Percentiles rank a stretch among this genome's conserved stretches.
Evolutionary conservation across 1,140 invertebrate species (phyloP).

Genomic region (Mamestra configurata): DNA sequence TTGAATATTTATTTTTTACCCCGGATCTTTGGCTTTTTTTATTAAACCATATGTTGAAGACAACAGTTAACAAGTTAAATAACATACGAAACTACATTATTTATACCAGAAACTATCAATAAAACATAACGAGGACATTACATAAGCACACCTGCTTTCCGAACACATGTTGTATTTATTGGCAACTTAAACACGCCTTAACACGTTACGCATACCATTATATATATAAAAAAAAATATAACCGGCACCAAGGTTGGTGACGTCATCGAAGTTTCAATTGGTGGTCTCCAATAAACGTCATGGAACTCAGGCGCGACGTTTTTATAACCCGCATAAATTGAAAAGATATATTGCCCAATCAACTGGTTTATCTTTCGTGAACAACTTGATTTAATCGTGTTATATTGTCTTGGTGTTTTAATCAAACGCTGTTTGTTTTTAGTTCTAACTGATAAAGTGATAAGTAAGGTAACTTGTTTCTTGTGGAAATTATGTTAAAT

Average conservation of each 20-base stretch:
- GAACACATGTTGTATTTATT: conserved; percentile 35
- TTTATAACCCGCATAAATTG: conserved; percentile 53
- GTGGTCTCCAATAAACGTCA: conserved; percentile 45
- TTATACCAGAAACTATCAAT: conserved; percentile 20
- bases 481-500: conserved; percentile 20
- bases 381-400: conserved; percentile 47
- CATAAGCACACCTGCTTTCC: conserved; percentile 36
- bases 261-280: conserved; percentile 49
- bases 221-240: conserved; percentile 18
- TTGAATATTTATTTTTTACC: not conserved
- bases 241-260: conserved; percentile 36
- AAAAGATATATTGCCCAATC: conserved; percentile 47
- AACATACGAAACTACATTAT: conserved; percentile 18
- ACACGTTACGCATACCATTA: conserved; percentile 41
- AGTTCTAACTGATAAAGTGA: no score
- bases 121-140: conserved; percentile 20
- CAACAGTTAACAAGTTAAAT: not conserved
- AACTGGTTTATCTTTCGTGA: conserved; percentile 48
- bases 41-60: not conserved
- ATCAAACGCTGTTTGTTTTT: conserved; percentile 9
- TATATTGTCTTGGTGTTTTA: conserved; percentile 47
- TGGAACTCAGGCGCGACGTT: conserved; percentile 44
- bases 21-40: not conserved
- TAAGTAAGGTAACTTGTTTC: conserved; percentile 12
- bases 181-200: conserved; percentile 17